Evolutionary conservation across 2,113 vertebrate species (phyloP).

Genomic region (Ochotona curzoniae): DNA sequence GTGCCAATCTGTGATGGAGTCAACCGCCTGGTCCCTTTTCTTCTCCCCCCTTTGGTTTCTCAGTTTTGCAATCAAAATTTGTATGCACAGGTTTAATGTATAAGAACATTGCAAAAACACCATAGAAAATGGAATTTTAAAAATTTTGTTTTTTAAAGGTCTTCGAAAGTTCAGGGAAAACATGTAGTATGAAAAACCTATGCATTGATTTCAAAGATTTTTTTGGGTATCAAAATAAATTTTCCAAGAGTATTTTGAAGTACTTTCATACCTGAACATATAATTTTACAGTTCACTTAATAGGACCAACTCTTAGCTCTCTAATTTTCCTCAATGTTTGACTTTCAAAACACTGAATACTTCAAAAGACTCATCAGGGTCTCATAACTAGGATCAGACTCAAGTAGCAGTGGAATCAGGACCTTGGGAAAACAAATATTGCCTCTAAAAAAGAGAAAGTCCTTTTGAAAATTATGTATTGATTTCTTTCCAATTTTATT

Average conservation of each 20-base stretch:
- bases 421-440: background rate
- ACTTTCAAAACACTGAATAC: background rate
- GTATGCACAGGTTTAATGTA: background rate
- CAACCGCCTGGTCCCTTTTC: background rate
- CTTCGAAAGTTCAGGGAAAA: too few relatives aligned
- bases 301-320: background rate
- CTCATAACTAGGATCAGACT: background rate
- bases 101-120: too few relatives aligned
- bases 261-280: background rate
- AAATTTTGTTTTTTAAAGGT: too few relatives aligned
- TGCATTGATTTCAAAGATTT: too few relatives aligned
- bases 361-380: background rate
- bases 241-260: too few relatives aligned
- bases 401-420: too few relatives aligned
- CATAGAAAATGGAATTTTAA: too few relatives aligned
- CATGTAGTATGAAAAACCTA: too few relatives aligned
- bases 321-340: background rate
- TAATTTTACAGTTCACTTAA: background rate
- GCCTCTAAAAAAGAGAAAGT: background rate
- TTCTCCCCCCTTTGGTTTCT: background rate
- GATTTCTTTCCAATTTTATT: too few relatives aligned
- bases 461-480: too few relatives aligned
- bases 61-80: background rate
- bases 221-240: too few relatives aligned
- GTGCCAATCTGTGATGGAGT: background rate